Base-by-base conservation (phyloP, 2,888 invertebrate species). In the Aporophyla lueneburgensis region DNA sequence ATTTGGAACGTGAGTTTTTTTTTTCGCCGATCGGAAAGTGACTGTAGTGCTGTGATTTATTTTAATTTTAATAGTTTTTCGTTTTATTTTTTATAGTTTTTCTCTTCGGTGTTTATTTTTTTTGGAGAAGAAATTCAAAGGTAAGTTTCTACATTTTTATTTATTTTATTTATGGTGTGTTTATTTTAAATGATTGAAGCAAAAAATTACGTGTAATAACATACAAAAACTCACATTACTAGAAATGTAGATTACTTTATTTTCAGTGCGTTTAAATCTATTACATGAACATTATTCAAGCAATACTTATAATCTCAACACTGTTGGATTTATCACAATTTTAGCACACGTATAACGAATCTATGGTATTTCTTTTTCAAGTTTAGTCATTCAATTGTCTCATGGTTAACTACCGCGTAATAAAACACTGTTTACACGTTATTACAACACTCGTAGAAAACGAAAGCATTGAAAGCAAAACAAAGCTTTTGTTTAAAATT, bases 1-100 rank as follows among this genome's bases (percentile, higher is more conserved):
- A 87, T 86, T 87, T 88, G 58, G 79, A 88, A 87, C 83, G 89
- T 89, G 89, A 89, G 90, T 91, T 90, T 80, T 76, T 80, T 76
- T 83, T 83, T 84, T 86, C 79, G 78, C 10, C 16, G 6, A 63
- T 82, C 61, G 85, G 71, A 78, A 77, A 83, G 83, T 88, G 86
- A 74, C 81, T 83, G 63, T 74, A 86, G 92, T 92, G 92, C 67
- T 89, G 87, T 89, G 89, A 66, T 78, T 78, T 86, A 88, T 85
- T 68, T 74, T 43, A 12, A 49, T 68, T 53, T 76, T 86, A 88
- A 87, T 88, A 61, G 81, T 85, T 86, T 75, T 68, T 71, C 80
- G 77, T 73, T 84, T 66, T 78, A 53, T 49, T 82, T 80, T 76
- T 79, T 78, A 43, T 71, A 83, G 66, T 77, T 78, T 65, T 54